Percentiles rank a stretch among this genome's conserved stretches.
Evolutionary conservation across 2,797 vertebrate genomes (phyloP).

Genomic region (Scleropages formosus): DNA sequence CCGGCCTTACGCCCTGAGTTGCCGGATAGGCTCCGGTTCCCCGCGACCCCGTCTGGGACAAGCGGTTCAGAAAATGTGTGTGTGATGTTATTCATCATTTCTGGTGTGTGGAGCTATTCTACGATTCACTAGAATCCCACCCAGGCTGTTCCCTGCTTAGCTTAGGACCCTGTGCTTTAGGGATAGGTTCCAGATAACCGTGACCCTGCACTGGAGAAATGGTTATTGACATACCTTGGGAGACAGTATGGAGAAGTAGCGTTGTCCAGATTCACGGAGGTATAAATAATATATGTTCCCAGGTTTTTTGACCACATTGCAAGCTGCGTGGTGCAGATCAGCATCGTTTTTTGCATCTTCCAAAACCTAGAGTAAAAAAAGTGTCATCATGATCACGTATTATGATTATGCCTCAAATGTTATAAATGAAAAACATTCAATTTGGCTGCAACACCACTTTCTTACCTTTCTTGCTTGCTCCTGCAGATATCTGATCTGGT

Average conservation of each 20-base stretch:
- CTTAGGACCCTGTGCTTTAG: too few relatives aligned
- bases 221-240: conserved; percentile 69
- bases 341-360: conserved; percentile 88
- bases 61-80: too few relatives aligned
- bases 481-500: conserved; percentile 90
- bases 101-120: too few relatives aligned
- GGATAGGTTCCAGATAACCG: too few relatives aligned
- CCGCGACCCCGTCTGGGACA: too few relatives aligned
- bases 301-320: conserved; percentile 93
- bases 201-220: too few relatives aligned
- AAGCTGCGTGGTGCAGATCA: conserved; percentile 86
- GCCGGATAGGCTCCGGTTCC: too few relatives aligned
- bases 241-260: conserved; percentile 93
- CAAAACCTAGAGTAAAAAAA: conserved; percentile 70
- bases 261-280: conserved; percentile 80
- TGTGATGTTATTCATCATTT: too few relatives aligned
- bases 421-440: not conserved
- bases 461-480: conserved; percentile 88
- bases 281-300: conserved; percentile 92
- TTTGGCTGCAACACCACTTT: not conserved
- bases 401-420: not conserved
- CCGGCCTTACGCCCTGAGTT: too few relatives aligned
- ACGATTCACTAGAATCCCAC: too few relatives aligned
- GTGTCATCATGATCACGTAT: not conserved
- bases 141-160: too few relatives aligned